Evolutionary conservation across 2,888 invertebrate species (phyloP), one percentile per base, ranked within the genome.

Genomic region (Sycophila texana): DNA sequence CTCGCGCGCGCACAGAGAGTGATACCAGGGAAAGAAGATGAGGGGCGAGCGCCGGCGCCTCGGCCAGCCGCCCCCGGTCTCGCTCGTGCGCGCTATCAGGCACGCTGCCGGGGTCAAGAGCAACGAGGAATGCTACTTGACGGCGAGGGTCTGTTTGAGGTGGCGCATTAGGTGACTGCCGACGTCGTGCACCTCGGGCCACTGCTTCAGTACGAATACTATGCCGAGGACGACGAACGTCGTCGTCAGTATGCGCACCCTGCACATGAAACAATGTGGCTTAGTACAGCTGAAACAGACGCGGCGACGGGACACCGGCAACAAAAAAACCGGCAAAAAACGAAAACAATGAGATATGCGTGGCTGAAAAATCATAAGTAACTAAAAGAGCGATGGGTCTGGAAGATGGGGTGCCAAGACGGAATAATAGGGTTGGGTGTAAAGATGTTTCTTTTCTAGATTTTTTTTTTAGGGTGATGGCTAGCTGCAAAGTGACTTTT

Each of bases 141-240:
- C 94, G 86, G 95, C 94, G 83, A 96, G 91, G 86, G 95, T 95
- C 91, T 95, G 95, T 91, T 95, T 95, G 87, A 96, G 93, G 86
- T 95, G 93, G 85, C 95, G 93, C 91, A 95, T 93, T 83, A 96
- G 93, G 86, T 96, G 96, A 83, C 95, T 94, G 22, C 96, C 96
- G 83, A 96, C 94, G 87, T 96, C 96, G 89, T 94, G 93, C 85
- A 97, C 95, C 90, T 97, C 97, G 74, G 96, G 97, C 97, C 97
- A 97, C 89, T 97, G 97, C 88, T 95, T 95, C 89, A 96, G 93
- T 85, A 96, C 94, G 92, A 96, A 95, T 85, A 96, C 94, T 86
- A 96, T 94, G 77, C 95, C 92, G 92, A 96, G 93, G 82, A 97
- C 95, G 84, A 96, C 95, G 84, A 96, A 90, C 87, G 95, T 94